Percentiles rank a stretch among this genome's conserved stretches.
Conservation (phyloP, 2,113 vertebrate species). For the Cervus canadensis region DNA sequence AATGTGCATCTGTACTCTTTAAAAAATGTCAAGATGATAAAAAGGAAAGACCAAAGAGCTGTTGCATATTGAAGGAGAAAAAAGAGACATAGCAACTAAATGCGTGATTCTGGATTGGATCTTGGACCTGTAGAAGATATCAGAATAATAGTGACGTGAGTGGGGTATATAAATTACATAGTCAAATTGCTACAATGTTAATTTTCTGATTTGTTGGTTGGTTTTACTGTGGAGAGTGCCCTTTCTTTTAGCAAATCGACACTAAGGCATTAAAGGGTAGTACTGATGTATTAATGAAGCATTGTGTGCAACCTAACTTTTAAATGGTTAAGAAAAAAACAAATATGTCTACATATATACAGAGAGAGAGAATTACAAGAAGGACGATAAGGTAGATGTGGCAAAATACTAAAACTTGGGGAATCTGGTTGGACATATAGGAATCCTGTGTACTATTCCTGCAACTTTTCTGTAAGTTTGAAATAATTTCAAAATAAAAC, state of each 20-base stretch:
- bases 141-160: not conserved
- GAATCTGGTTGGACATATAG: not conserved
- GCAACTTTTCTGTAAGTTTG: not conserved
- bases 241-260: not conserved
- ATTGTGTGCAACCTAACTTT: not conserved
- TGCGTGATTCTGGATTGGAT: not conserved
- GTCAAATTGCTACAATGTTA: not conserved
- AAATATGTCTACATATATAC: not conserved
- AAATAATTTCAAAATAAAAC: not conserved
- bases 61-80: not conserved
- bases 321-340: not conserved
- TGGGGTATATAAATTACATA: not conserved
- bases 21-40: not conserved
- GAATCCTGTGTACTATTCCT: not conserved
- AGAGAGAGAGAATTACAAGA: not conserved
- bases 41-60: not conserved
- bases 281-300: not conserved
- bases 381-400: not conserved
- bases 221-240: not conserved
- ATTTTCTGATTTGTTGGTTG: not conserved
- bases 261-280: not conserved
- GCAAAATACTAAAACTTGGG: not conserved
- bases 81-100: not conserved
- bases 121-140: not conserved
- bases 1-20: not conserved